Percentiles rank a stretch among this genome's conserved stretches.
Evolutionary conservation across 2,113 vertebrate genomes (phyloP).

Genomic region (Sceloporus tristichus): DNA sequence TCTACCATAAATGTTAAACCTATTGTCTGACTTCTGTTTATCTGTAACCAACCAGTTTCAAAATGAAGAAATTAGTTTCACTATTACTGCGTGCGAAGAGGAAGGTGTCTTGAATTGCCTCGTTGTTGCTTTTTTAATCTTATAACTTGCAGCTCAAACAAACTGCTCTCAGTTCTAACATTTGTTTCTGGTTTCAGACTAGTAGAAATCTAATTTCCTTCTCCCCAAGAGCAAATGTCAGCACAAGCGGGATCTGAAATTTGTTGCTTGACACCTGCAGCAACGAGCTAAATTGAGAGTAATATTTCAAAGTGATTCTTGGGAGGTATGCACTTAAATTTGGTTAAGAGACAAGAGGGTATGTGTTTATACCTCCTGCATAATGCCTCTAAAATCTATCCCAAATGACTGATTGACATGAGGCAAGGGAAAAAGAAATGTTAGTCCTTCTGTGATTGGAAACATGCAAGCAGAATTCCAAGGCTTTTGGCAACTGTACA

Average conservation of each 20-base stretch:
- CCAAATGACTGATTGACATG: not conserved
- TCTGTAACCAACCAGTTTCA: slow-evolving; percentile 2
- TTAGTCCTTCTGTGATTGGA: slow-evolving; percentile 2
- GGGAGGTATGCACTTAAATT: slow-evolving; percentile 55
- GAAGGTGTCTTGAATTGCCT: slow-evolving; percentile 55
- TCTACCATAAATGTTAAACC: not conserved
- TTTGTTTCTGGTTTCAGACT: slow-evolving; percentile 77
- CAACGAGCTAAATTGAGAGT: slow-evolving; percentile 73
- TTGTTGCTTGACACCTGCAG: slow-evolving; percentile 75
- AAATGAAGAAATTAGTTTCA: slow-evolving; percentile 2
- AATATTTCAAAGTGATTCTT: slow-evolving; percentile 76
- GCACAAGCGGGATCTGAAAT: slow-evolving; percentile 71
- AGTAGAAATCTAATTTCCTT: slow-evolving; percentile 78
- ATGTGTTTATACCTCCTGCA: slow-evolving; percentile 30
- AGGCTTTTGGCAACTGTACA: rapidly evolving
- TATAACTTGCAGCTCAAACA: slow-evolving; percentile 69
- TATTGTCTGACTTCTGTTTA: not conserved
- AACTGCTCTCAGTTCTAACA: slow-evolving; percentile 75
- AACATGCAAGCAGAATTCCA: slow-evolving; percentile 34
- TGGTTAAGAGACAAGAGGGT: slow-evolving; percentile 64
- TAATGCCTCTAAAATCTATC: slow-evolving; percentile 23
- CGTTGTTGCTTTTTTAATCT: slow-evolving; percentile 57
- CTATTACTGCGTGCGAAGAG: slow-evolving; percentile 39
- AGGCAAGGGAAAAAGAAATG: slow-evolving; percentile 40
- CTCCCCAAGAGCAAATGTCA: slow-evolving; percentile 74